Percentiles rank a stretch among this genome's conserved stretches.
Conservation (phyloP, 2,888 invertebrate genomes). For the Caenorhabditis sulstoni region DNA sequence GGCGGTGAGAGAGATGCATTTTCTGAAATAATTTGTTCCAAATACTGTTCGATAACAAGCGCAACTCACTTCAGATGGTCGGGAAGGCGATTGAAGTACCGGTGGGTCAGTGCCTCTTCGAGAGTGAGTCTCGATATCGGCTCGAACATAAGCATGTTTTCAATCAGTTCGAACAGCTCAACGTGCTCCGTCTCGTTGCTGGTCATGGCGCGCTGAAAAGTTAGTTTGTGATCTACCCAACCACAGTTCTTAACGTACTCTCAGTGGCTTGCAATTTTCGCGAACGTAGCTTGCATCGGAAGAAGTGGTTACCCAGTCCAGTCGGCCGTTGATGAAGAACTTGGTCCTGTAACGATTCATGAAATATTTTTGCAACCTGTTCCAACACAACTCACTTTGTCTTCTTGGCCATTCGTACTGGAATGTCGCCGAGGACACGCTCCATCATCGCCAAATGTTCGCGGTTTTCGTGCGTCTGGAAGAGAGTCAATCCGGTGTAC, state of each 20-base stretch:
- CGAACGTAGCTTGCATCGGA: slow-evolving; percentile 97
- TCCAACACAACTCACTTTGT: slow-evolving; percentile 84
- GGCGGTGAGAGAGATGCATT: too few relatives aligned
- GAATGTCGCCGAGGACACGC: slow-evolving; percentile 95
- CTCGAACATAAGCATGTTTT: slow-evolving; percentile 97
- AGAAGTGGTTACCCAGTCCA: slow-evolving; percentile 98
- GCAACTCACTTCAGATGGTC: slow-evolving; percentile 40
- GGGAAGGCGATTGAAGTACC: slow-evolving; percentile 86
- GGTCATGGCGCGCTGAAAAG: slow-evolving; percentile 89
- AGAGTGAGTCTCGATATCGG: slow-evolving; percentile 92
- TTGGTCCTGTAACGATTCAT: slow-evolving; percentile 87
- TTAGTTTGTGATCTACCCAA: not conserved
- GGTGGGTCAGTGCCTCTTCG: slow-evolving; percentile 91
- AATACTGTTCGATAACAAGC: not conserved
- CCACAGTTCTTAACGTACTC: slow-evolving; percentile 84
- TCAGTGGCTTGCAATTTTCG: slow-evolving; percentile 96
- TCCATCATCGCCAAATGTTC: slow-evolving; percentile 99
- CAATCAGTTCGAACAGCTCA: slow-evolving; percentile 93
- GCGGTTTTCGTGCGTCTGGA: slow-evolving; percentile 98
- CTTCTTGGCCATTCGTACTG: slow-evolving; percentile 86
- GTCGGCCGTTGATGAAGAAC: slow-evolving; percentile 96
- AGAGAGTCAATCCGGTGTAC: slow-evolving; percentile 88
- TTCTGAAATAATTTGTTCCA: too few relatives aligned
- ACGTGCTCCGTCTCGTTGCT: slow-evolving; percentile 92
- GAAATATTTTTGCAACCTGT: not conserved